Percentiles rank a stretch among this genome's conserved stretches.
These are phyloP conservation scores for Phortica okadai DNA, from an alignment of 2,888 invertebrate genomes.

Conservation along the genomic window DNA sequence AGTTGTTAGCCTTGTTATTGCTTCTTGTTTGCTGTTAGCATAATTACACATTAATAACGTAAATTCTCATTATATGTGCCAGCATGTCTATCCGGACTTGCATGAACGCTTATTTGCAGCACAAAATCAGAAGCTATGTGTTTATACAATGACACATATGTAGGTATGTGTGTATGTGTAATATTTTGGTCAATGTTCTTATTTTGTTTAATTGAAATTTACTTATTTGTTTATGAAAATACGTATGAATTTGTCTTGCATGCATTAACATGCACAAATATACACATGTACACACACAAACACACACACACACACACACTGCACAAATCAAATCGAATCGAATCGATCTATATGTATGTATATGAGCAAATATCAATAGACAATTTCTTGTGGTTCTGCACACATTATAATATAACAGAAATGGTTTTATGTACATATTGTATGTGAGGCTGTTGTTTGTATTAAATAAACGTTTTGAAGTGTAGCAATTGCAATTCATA, in stretches of 20 bases:
- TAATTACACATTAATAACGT: slow-evolving; percentile 66
- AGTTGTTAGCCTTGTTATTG: slow-evolving; percentile 20
- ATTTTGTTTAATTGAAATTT: slow-evolving; percentile 63
- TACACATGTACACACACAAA: too few species aligned
- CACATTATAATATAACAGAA: too few species aligned
- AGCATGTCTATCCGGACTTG: not conserved
- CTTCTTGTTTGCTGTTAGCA: slow-evolving; percentile 60
- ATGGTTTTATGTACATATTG: too few species aligned
- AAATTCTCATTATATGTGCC: slow-evolving; percentile 60
- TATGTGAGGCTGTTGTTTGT: too few species aligned
- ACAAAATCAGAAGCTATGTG: not conserved
- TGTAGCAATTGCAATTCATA: too few species aligned
- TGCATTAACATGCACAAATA: too few species aligned
- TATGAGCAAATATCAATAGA: too few species aligned
- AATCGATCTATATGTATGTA: too few species aligned
- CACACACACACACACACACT: too few species aligned
- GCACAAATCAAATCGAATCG: too few species aligned
- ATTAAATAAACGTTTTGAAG: too few species aligned
- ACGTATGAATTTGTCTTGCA: not conserved
- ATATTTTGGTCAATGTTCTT: not conserved
- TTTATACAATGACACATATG: not conserved
- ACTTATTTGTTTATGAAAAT: slow-evolving; percentile 51
- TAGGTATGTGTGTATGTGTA: not conserved
- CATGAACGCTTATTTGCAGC: not conserved
- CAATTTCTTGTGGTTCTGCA: too few species aligned